Base-by-base conservation (phyloP, 2,113 vertebrate genomes). In the Glaucomys volans region DNA sequence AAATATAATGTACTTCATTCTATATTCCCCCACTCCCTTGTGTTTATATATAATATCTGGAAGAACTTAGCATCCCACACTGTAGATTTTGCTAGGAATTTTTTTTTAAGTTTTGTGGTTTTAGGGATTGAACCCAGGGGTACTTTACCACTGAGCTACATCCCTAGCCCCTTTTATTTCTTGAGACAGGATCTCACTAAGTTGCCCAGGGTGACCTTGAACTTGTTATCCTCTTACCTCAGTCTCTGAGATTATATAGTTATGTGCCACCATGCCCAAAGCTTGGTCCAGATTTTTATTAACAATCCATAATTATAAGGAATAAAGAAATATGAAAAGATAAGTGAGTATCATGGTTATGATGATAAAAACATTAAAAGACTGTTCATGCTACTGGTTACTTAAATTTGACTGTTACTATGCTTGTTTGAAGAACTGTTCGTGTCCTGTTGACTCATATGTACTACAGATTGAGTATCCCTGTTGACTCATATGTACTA, bases 271-370 rank as follows among this genome's bases (percentile, higher is more conserved):
- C 20, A 26, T 42, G 59, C 10, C 59, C 59, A 62, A n/a, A n/a
- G 24, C 8, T 50, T 84, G 62, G 88, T 92, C 26, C 8, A 88
- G 22, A 79, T 89, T 93, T 90, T 62, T 90, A n/a, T 90, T n/a
- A 64, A 5, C 8, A 76, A 5, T 87, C 37, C 26, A n/a, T 66
- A 67, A 57, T 82, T 92, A 20, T 1, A 75, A n/a, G 40, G n/a
- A 52, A 67, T 67, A 84, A 47, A 92, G 44, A 88, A 80, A 67
- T 72, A 52, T 47, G 47, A 90, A 50, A 76, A 85, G 24, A 81
- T 79, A 74, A 93, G 35, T 86, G 13, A 52, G 72, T 54, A 44
- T 80, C 74, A 52, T 75, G 47, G 42, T 74, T 66, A 64, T 74
- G 52, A 14, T 89, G 28, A 50, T 52, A 71, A 87, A 62, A 8